Evolutionary conservation across 2,797 vertebrate species (phyloP).

Genomic region (Thripadectes ignobilis): DNA sequence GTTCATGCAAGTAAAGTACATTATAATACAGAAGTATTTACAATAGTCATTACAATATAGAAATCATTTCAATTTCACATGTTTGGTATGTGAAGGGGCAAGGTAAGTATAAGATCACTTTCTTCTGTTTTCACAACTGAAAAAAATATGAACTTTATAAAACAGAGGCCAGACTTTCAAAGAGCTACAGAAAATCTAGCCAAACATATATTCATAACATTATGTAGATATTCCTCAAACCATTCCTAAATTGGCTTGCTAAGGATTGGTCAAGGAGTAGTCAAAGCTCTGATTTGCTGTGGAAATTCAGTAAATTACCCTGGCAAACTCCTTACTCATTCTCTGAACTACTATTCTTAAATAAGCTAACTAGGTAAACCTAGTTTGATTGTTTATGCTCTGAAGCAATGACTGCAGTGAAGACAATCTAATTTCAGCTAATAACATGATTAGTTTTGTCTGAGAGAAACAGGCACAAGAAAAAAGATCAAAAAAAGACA

Average conservation of each 20-base stretch:
- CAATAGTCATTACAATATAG: background rate
- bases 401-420: background rate
- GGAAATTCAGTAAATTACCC: background rate
- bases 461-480: background rate
- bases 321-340: background rate
- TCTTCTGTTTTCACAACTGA: constrained; percentile 17
- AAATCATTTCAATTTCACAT: constrained; percentile 10
- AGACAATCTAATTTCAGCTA: background rate
- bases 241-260: background rate
- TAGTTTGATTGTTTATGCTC: background rate
- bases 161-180: background rate
- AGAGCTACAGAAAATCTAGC: background rate
- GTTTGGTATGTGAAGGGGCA: background rate
- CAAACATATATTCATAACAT: background rate
- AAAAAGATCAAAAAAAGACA: background rate
- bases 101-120: background rate
- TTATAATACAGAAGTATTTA: background rate
- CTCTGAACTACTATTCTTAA: background rate
- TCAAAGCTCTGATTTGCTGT: background rate
- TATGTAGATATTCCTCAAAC: background rate
- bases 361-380: background rate
- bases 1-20: background rate
- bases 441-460: background rate
- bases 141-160: background rate
- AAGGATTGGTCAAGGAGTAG: background rate